Evolutionary conservation across 2,113 vertebrate species (phyloP).

Genomic region (Pangasianodon gigas): DNA sequence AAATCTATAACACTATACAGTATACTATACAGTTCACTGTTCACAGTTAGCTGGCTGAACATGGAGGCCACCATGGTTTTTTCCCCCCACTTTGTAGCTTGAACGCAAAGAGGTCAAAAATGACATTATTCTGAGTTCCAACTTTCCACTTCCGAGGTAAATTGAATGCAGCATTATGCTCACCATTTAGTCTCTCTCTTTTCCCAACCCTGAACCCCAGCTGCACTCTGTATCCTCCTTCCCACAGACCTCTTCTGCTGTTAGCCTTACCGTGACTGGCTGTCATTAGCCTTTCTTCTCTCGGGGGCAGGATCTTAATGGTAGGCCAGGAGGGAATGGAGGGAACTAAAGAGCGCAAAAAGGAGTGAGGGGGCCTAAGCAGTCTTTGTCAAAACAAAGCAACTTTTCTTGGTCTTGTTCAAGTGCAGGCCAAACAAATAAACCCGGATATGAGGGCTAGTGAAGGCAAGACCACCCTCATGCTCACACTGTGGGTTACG

Average conservation of each 20-base stretch:
- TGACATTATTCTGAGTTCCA: not conserved
- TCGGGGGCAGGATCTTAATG: slow-evolving; percentile 73
- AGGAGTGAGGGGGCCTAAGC: not conserved
- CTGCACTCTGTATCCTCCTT: not conserved
- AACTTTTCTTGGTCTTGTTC: slow-evolving; percentile 31
- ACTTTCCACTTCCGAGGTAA: not conserved
- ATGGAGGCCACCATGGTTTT: not conserved
- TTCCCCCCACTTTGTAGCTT: not conserved
- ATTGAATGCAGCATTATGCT: not conserved
- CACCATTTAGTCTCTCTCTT: not conserved
- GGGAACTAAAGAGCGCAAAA: slow-evolving; percentile 14
- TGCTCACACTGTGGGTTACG: not conserved
- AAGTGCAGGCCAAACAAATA: slow-evolving; percentile 8
- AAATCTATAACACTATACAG: too few relatives aligned
- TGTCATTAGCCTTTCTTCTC: slow-evolving; percentile 77
- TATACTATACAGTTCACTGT: not conserved
- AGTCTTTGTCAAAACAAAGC: slow-evolving; percentile 37
- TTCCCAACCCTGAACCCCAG: not conserved
- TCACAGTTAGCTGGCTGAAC: not conserved
- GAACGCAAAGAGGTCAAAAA: not conserved
- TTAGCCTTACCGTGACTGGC: slow-evolving; percentile 75
- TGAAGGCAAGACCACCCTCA: slow-evolving; percentile 24
- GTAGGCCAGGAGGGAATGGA: slow-evolving; percentile 64
- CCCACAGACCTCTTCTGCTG: not conserved
- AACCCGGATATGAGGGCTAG: not conserved